phyloP scores from a whole-genome alignment of 2,113 vertebrate species.

The Nothoprocta pentlandii region DNA sequence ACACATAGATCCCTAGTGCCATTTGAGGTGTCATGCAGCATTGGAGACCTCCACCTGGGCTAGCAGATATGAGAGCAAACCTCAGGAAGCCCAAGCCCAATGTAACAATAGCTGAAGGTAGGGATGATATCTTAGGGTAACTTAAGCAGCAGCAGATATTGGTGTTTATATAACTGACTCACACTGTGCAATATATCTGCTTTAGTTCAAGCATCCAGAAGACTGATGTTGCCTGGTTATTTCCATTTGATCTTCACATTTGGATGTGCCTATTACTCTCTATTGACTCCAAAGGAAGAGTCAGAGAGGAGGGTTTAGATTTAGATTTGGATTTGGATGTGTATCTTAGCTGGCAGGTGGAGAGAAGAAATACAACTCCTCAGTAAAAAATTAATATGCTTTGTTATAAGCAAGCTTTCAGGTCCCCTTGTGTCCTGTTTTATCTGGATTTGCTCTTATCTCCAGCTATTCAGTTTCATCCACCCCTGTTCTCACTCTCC shows the following conservation, averaged over 20 bases:
- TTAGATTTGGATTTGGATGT: not conserved
- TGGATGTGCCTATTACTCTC: not conserved
- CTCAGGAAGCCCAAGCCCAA: not conserved
- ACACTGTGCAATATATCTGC: not conserved
- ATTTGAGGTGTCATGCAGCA: not conserved
- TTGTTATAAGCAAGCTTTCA: not conserved
- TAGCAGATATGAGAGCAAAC: not conserved
- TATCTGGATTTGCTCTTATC: not conserved
- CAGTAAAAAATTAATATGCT: not conserved
- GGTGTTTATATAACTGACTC: not conserved
- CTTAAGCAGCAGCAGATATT: not conserved
- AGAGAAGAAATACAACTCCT: not conserved
- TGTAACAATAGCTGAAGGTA: not conserved
- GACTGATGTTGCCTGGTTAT: not conserved
- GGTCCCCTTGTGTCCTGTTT: not conserved
- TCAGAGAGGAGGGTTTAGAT: not conserved
- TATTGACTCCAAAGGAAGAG: not conserved
- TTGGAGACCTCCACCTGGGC: not conserved
- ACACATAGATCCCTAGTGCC: not conserved
- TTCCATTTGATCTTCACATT: not conserved
- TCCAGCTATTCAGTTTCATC: not conserved
- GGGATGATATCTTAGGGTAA: not conserved
- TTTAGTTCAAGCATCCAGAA: not conserved
- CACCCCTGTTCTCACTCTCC: not conserved
- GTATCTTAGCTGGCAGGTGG: not conserved